phyloP scores from a whole-genome alignment of 1,140 invertebrate species.

The Hylaeus anthracinus region DNA sequence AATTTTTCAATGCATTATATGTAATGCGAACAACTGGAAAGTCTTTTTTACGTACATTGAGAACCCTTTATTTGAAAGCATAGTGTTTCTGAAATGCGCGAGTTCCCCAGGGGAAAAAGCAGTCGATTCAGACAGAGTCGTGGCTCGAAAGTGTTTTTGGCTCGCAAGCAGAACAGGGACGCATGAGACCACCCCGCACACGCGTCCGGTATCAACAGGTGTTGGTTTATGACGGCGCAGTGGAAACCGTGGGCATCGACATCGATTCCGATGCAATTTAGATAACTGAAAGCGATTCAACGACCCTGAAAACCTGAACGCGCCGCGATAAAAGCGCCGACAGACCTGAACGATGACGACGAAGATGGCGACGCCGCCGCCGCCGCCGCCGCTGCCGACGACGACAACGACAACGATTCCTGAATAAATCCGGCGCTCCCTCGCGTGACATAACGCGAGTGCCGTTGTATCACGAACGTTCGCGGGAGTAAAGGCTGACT shows the following conservation, averaged over 20 bases:
- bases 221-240: conserved; percentile 77
- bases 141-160: neutral
- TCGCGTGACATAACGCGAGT: conserved; percentile 56
- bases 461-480: conserved; percentile 27
- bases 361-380: neutral
- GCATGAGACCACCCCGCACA: conserved; percentile 61
- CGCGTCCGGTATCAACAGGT: conserved; percentile 71
- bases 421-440: conserved; percentile 56
- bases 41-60: too few relatives aligned
- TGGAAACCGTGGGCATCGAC: conserved; percentile 74
- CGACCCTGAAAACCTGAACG: conserved; percentile 71
- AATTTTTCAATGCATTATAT: too few relatives aligned
- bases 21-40: too few relatives aligned
- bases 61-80: too few relatives aligned
- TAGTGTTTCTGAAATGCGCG: too few relatives aligned
- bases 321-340: conserved; percentile 61
- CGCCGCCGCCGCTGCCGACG: neutral
- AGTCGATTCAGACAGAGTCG: too few relatives aligned
- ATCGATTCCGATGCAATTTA: conserved; percentile 81
- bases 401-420: neutral
- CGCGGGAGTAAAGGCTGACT: conserved; percentile 24
- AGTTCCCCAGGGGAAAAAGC: too few relatives aligned
- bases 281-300: conserved; percentile 78
- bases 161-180: neutral
- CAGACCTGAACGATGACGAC: conserved; percentile 15